Percentiles rank a stretch among this genome's conserved stretches.
phyloP scores from a whole-genome alignment of 2,888 invertebrate species.

The Matsumyia berberina region DNA sequence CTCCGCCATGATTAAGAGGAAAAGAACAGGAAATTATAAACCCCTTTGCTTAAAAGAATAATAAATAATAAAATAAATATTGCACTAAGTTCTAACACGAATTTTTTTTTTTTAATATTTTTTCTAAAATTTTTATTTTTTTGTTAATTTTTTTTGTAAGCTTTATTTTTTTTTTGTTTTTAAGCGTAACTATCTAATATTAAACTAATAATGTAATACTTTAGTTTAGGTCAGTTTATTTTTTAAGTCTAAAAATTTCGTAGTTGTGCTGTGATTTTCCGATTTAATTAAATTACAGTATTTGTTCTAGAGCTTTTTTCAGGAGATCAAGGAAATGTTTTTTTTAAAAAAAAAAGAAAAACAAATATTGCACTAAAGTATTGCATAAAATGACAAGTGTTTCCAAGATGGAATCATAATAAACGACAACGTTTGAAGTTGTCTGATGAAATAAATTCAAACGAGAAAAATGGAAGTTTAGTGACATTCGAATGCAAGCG shows the following conservation, averaged over 20 bases:
- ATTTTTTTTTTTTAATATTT: slow-evolving; percentile 68
- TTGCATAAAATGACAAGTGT: slow-evolving; percentile 1
- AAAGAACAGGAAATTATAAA: slow-evolving; percentile 23
- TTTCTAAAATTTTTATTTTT: slow-evolving; percentile 56
- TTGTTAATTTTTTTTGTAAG: slow-evolving; percentile 28
- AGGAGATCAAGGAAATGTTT: slow-evolving; percentile 44
- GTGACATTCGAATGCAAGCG: slow-evolving; percentile 19
- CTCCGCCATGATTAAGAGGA: slow-evolving; percentile 7
- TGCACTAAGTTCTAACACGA: slow-evolving; percentile 73
- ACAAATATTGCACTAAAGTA: slow-evolving; percentile 28
- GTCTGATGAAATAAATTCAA: neutral
- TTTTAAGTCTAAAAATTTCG: slow-evolving; percentile 59
- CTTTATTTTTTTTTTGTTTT: slow-evolving; percentile 39
- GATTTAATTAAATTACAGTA: slow-evolving; percentile 21
- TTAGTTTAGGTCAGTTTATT: slow-evolving; percentile 59
- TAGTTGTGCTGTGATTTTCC: slow-evolving; percentile 44
- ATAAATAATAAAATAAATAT: slow-evolving; percentile 57
- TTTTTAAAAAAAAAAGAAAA: neutral
- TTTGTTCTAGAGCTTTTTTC: slow-evolving; percentile 1
- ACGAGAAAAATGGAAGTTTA: neutral
- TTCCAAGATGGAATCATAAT: slow-evolving; percentile 2
- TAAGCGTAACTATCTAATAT: slow-evolving; percentile 73
- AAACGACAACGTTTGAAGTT: neutral
- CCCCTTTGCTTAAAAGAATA: slow-evolving; percentile 39
- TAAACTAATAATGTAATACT: slow-evolving; percentile 74